phyloP scores from a whole-genome alignment of 2,888 invertebrate species.

The Sinopyrophorus schimmeli region DNA sequence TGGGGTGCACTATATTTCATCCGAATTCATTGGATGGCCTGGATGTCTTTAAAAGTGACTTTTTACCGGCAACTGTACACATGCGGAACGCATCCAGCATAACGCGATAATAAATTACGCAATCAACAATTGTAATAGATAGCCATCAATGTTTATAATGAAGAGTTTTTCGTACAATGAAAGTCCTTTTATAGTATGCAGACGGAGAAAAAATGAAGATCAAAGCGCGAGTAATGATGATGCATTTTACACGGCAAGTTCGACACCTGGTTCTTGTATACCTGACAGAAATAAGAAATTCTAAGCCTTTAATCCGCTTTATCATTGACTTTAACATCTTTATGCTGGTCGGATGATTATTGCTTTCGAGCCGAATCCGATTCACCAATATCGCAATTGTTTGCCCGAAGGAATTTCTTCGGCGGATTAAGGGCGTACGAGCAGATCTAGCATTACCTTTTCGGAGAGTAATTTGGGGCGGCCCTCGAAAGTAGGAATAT shows the following conservation, averaged over 20 bases:
- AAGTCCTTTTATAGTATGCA: neutral
- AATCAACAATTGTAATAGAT: no score
- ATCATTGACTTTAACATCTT: constrained; percentile 6
- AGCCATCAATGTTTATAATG: no score
- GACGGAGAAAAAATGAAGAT: neutral
- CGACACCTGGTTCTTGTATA: constrained; percentile 12
- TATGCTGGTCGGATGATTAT: neutral
- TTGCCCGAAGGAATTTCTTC: constrained; percentile 2
- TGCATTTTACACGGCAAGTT: constrained; percentile 6
- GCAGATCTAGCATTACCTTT: constrained; percentile 14
- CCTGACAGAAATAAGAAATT: constrained; percentile 9
- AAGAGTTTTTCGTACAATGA: no score
- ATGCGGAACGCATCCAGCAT: no score
- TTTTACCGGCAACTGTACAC: no score
- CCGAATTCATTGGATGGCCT: no score
- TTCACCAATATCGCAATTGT: no score
- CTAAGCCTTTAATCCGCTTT: constrained; percentile 18
- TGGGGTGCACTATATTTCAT: no score
- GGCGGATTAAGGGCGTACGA: constrained; percentile 1
- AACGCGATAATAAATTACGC: no score
- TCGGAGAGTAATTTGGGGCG: constrained; percentile 15
- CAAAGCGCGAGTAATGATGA: neutral
- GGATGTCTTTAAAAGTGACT: no score
- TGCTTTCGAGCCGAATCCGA: no score
- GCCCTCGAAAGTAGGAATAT: constrained; percentile 14